These are phyloP conservation scores for Pyrgus malvae DNA, from an alignment of 2,888 invertebrate species.

Conservation along the genomic window DNA sequence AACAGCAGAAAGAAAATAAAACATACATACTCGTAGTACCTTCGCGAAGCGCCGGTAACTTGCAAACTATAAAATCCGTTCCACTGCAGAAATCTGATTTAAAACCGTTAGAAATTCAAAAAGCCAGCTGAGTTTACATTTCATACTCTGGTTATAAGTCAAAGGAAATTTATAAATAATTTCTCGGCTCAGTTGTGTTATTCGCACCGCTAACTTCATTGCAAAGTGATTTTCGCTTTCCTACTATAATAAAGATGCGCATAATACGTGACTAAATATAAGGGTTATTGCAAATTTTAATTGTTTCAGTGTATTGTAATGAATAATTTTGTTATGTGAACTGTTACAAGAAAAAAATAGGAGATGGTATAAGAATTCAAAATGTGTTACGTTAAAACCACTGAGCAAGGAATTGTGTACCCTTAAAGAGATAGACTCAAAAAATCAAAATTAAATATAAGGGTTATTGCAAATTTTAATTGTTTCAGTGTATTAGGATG, in stretches of 20 bases:
- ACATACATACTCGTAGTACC: slow-evolving; percentile 4
- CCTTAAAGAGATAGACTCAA: too few relatives aligned
- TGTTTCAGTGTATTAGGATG: too few relatives aligned
- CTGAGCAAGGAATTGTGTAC: too few relatives aligned
- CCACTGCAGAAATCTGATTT: slow-evolving; percentile 24
- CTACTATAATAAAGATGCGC: slow-evolving; percentile 41
- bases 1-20: slow-evolving; percentile 16
- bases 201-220: slow-evolving; percentile 72
- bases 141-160: slow-evolving; percentile 56
- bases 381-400: too few relatives aligned
- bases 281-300: background rate
- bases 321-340: too few relatives aligned
- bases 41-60: slow-evolving; percentile 9
- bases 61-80: slow-evolving; percentile 27
- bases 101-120: slow-evolving; percentile 45
- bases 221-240: slow-evolving; percentile 75
- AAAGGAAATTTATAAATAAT: slow-evolving; percentile 73
- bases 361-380: too few relatives aligned
- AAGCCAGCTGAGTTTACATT: slow-evolving; percentile 55
- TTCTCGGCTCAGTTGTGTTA: slow-evolving; percentile 74
- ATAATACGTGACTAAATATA: slow-evolving; percentile 46
- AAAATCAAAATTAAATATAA: slow-evolving; percentile 34
- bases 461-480: background rate
- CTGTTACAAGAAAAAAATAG: too few relatives aligned
- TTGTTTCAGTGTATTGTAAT: background rate